phyloP scores from a whole-genome alignment of 1,140 invertebrate species.

The Campoletis sonorensis region DNA sequence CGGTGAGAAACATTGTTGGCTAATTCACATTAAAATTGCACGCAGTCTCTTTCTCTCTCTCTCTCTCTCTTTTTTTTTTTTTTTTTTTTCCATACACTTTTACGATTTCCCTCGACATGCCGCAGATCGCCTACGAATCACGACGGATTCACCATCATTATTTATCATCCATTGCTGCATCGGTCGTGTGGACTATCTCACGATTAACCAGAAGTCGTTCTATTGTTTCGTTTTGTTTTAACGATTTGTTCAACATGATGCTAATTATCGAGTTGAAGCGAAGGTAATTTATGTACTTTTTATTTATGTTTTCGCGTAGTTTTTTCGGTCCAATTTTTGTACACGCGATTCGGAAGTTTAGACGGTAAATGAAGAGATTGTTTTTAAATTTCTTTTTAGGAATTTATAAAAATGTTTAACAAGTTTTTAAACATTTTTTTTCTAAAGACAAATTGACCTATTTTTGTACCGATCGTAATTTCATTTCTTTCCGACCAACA shows the following conservation, averaged over 20 bases:
- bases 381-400: too few relatives aligned
- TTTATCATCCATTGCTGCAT: background rate
- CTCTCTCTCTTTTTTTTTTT: background rate
- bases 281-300: too few relatives aligned
- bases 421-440: too few relatives aligned
- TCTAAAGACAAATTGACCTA: too few relatives aligned
- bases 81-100: background rate
- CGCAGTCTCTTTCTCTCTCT: background rate
- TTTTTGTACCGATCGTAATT: background rate
- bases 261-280: too few relatives aligned
- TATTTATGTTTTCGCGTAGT: too few relatives aligned
- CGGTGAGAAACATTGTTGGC: conserved; percentile 34
- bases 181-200: background rate
- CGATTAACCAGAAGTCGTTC: background rate
- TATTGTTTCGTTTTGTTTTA: background rate
- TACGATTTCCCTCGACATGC: background rate
- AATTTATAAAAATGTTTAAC: too few relatives aligned
- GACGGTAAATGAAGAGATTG: too few relatives aligned
- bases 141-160: background rate
- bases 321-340: too few relatives aligned
- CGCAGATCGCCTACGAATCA: conserved; percentile 25
- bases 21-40: conserved; percentile 23
- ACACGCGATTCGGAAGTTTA: too few relatives aligned
- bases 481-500: too few relatives aligned
- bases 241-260: too few relatives aligned